A percentile compares a stretch with the other conserved stretches of the same genome.
These are phyloP conservation scores for Dysdera silvatica DNA, from an alignment of 1,140 invertebrate species.

Conservation along the genomic window DNA sequence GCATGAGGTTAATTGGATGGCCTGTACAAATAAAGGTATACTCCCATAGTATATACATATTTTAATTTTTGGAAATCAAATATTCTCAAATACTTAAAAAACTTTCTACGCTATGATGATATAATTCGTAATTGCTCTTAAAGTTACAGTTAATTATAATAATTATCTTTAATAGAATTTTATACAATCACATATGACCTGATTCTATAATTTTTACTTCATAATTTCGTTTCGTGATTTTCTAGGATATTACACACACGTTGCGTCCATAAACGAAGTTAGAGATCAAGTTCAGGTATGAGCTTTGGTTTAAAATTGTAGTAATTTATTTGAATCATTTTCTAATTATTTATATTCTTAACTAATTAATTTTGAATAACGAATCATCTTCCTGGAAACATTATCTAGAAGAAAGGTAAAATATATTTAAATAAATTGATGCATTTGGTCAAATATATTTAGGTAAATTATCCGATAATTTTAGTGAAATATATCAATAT, in stretches of 20 bases:
- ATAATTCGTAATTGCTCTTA: too few relatives aligned
- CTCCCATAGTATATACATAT: neutral
- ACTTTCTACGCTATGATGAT: too few relatives aligned
- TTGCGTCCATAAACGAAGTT: constrained; percentile 81
- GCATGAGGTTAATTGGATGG: constrained; percentile 90
- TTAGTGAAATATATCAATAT: too few relatives aligned
- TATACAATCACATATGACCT: too few relatives aligned
- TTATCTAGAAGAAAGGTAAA: neutral
- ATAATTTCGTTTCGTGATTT: too few relatives aligned
- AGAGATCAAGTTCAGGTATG: constrained; percentile 73
- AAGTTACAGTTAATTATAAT: too few relatives aligned
- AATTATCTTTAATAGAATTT: too few relatives aligned
- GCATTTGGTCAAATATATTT: too few relatives aligned
- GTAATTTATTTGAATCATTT: neutral
- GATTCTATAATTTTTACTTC: too few relatives aligned
- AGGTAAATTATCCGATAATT: too few relatives aligned
- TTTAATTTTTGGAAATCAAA: too few relatives aligned
- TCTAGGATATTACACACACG: constrained; percentile 82
- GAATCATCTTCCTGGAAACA: neutral
- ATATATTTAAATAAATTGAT: neutral
- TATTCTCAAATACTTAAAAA: too few relatives aligned
- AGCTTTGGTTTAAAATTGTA: constrained; percentile 8
- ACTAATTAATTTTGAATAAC: neutral
- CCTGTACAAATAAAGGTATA: constrained; percentile 87
- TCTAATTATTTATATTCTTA: neutral